phyloP scores from a whole-genome alignment of 2,888 invertebrate species.

The Lordiphosa andalusiaca region DNA sequence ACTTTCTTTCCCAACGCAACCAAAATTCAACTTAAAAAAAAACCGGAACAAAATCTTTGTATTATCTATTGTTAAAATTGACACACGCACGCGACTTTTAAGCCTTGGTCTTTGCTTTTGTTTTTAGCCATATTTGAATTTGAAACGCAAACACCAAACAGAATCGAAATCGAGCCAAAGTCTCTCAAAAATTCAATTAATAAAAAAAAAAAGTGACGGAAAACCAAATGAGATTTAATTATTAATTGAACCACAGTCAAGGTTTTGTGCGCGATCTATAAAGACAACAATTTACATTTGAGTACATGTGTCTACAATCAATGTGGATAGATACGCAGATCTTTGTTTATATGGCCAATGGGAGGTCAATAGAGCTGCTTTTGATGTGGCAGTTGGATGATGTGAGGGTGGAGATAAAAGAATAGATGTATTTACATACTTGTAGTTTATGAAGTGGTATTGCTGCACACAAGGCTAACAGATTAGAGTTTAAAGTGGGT shows the following conservation, averaged over 20 bases:
- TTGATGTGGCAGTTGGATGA: conserved; percentile 6
- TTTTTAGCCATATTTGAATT: conserved; percentile 27
- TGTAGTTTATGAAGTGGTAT: conserved; percentile 1
- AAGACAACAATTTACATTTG: conserved; percentile 33
- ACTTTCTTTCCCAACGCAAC: conserved; percentile 33
- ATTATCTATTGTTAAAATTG: conserved; percentile 34
- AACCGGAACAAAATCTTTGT: conserved; percentile 43
- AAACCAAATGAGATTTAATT: conserved; percentile 56
- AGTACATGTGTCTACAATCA: conserved; percentile 8
- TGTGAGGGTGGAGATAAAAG: conserved; percentile 12
- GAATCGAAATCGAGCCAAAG: conserved; percentile 32
- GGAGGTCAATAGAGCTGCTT: conserved; percentile 10
- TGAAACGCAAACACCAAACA: conserved; percentile 25
- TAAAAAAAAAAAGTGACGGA: conserved; percentile 35
- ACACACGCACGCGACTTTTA: conserved; percentile 51
- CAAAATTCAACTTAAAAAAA: conserved; percentile 8
- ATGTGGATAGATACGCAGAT: conserved; percentile 5
- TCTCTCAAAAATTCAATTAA: conserved; percentile 53
- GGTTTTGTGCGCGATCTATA: conserved; percentile 32
- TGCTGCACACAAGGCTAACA: conserved; percentile 1
- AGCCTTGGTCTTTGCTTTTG: conserved; percentile 34
- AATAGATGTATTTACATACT: neutral
- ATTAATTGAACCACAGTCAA: conserved; percentile 69
- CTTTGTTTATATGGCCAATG: conserved; percentile 8
- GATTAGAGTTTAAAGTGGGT: neutral